phyloP scores from a whole-genome alignment of 2,797 vertebrate species.

The Crypturellus tataupa region DNA sequence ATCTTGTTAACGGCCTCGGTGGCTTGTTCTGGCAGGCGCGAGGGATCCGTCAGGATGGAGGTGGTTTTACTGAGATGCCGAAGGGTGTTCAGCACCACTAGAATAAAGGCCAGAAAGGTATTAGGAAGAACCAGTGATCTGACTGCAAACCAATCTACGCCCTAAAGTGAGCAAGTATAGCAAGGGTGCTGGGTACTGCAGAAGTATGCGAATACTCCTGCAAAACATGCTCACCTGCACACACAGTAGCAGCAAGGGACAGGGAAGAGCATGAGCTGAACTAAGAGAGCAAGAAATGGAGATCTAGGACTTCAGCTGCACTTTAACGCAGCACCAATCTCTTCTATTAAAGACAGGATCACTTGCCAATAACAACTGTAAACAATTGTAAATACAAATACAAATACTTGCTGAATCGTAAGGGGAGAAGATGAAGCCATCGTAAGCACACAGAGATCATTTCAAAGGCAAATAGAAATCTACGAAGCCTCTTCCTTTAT shows the following conservation, averaged over 20 bases:
- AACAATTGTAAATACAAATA: too few relatives aligned
- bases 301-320: neutral
- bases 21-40: constrained; percentile 89
- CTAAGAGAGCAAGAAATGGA: neutral
- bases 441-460: neutral
- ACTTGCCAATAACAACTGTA: neutral
- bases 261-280: neutral
- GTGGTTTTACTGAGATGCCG: constrained; percentile 92
- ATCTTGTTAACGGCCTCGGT: constrained; percentile 81
- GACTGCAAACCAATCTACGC: neutral
- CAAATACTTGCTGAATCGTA: neutral
- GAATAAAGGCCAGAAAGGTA: neutral
- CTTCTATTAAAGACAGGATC: neutral
- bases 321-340: neutral
- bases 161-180: fast-evolving
- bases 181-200: neutral
- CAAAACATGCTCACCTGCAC: neutral
- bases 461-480: neutral
- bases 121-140: neutral
- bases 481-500: neutral
- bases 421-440: neutral
- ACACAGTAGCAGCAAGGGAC: neutral
- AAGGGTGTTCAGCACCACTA: constrained; percentile 91
- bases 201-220: neutral
- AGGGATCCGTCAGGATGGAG: constrained; percentile 90